Evolutionary conservation across 2,113 vertebrate species (phyloP).

Genomic region (Bubalus kerabau): DNA sequence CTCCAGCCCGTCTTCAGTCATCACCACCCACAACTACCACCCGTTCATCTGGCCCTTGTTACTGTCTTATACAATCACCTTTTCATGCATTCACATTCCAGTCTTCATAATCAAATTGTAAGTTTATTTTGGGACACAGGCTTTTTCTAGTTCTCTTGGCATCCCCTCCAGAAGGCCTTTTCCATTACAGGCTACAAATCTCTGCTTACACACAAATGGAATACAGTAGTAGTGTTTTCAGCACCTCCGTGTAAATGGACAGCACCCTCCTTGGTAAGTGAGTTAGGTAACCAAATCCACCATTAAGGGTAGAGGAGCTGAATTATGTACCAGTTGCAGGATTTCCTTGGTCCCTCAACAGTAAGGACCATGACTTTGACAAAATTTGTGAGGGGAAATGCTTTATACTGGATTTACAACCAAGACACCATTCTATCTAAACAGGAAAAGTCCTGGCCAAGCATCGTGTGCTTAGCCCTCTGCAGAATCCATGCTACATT

Average conservation of each 20-base stretch:
- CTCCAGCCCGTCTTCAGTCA: accelerated
- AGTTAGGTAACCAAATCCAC: neutral
- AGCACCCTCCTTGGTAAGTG: neutral
- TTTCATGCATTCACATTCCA: neutral
- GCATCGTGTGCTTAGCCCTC: accelerated
- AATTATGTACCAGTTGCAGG: neutral
- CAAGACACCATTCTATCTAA: neutral
- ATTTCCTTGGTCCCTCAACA: neutral
- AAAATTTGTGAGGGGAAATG: neutral
- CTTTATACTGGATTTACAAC: neutral
- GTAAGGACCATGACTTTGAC: neutral
- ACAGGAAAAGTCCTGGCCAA: neutral
- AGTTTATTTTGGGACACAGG: neutral
- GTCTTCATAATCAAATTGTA: neutral
- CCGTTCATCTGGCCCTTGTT: neutral
- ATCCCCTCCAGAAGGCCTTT: neutral
- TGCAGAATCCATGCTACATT: neutral
- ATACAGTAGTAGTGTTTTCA: neutral
- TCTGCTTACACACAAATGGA: neutral
- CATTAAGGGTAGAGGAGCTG: neutral
- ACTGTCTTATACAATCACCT: neutral
- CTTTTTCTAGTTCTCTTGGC: neutral
- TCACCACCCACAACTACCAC: neutral
- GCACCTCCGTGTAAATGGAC: neutral
- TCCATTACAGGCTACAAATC: neutral